Base-by-base conservation (phyloP, 2,888 invertebrate species). In the Archips xylosteana region DNA sequence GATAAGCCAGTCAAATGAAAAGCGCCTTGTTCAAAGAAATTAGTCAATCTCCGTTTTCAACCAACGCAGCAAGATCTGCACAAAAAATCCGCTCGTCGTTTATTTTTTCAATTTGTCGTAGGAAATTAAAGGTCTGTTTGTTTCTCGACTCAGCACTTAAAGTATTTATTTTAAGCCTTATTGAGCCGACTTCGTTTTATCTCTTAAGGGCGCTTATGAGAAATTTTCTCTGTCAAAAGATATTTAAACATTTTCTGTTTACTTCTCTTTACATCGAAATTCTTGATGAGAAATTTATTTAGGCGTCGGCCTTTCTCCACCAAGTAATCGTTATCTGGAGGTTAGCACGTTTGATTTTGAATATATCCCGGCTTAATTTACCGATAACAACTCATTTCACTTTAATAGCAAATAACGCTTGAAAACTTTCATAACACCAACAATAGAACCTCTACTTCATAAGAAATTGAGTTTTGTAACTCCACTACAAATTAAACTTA, bases 51-150 rank as follows among this genome's bases (percentile, higher is more conserved):
- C 74, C 74, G 65, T 65, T 68, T 69, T 54, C 57, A 63, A 57
- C 59, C 68, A 63, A 51, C 71, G 23, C 67, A 54, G 45, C 51
- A 45, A 65, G 64, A 60, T 74, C 69, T 74, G 69, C 69, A 65
- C 63, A 64, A 64, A 64, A 63, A 74, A 61, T 70, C 64, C 70
- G 59, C 57, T 42, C 36, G 69, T 74, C 69, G 64, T 74, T 74
- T 65, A 74, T 81, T 83, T 83, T 86, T 87, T 87, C 82, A 85
- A 85, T 88, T 85, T 85, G 78, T 79, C 78, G 79, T 79, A 84
- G 87, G 89, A 88, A 88, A 88, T 88, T 87, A 87, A 86, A 81
- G 77, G 78, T 77, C 81, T 85, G 82, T 84, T 85, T 85, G 82
- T 85, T 83, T 83, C 80, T 78, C 78, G 78, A 80, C 77, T 78